Evolutionary conservation across 1,140 invertebrate genomes (phyloP).

Genomic region (Drosophila lacteicornis): DNA sequence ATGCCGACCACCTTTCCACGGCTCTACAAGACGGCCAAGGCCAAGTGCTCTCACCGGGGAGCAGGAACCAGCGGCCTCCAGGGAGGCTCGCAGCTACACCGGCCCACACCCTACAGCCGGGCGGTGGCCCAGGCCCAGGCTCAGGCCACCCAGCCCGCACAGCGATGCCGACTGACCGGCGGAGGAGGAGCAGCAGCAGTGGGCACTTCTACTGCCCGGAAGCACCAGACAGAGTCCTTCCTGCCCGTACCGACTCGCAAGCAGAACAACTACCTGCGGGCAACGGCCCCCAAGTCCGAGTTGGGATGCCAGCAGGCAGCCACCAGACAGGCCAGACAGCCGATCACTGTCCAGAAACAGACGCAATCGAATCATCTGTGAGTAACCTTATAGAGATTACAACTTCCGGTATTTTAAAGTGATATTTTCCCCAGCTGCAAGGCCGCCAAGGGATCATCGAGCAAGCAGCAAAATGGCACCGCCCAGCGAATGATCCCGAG

Average conservation of each 20-base stretch:
- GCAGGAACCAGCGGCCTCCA: background rate
- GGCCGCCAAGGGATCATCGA: background rate
- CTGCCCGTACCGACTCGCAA: background rate
- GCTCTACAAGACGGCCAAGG: slow-evolving; percentile 22
- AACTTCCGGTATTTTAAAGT: background rate
- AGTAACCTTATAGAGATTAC: background rate
- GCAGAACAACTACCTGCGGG: slow-evolving; percentile 8
- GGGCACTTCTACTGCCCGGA: background rate
- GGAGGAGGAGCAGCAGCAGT: background rate
- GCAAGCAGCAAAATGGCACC: slow-evolving; percentile 11
- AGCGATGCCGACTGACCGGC: background rate
- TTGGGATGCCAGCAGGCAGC: background rate
- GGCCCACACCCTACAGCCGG: background rate
- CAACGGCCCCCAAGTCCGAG: background rate
- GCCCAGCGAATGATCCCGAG: slow-evolving; percentile 48
- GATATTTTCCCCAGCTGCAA: slow-evolving; percentile 10
- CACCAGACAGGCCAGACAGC: background rate
- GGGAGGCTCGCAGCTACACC: background rate
- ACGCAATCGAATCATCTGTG: slow-evolving; percentile 1
- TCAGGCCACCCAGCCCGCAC: background rate
- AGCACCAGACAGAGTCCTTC: background rate
- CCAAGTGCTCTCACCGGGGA: slow-evolving; percentile 17
- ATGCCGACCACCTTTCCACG: slow-evolving; percentile 7
- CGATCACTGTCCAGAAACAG: background rate
- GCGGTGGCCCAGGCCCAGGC: background rate